Conservation (phyloP, 2,888 invertebrate species). For the Rhimphoctona megacephalus region DNA sequence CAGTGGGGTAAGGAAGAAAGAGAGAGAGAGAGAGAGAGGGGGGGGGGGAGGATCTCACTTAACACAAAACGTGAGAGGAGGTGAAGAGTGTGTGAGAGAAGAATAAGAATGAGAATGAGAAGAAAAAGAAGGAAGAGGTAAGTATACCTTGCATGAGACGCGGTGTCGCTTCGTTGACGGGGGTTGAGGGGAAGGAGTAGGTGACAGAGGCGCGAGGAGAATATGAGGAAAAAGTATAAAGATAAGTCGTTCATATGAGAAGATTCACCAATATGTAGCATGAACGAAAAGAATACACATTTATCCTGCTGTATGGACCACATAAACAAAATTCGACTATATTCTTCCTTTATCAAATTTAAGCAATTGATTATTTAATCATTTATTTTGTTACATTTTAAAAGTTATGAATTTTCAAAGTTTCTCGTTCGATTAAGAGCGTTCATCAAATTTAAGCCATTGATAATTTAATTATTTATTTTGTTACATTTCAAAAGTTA, state of each 20-base stretch:
- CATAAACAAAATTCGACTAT: not conserved
- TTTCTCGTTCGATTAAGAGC: too few species aligned
- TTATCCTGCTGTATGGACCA: not conserved
- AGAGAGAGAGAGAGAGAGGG: slow-evolving; percentile 5
- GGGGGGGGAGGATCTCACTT: slow-evolving; percentile 18
- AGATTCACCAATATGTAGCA: not conserved
- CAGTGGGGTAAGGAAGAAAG: slow-evolving; percentile 42
- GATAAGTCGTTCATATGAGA: slow-evolving; percentile 38
- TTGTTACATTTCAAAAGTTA: too few species aligned
- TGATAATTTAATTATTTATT: too few species aligned
- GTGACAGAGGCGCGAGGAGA: slow-evolving; percentile 24
- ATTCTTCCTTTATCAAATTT: not conserved
- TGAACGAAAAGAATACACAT: not conserved
- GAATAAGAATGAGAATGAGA: slow-evolving; percentile 43
- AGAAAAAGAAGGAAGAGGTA: slow-evolving; percentile 42
- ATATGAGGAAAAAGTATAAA: slow-evolving; percentile 35
- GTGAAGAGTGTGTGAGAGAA: slow-evolving; percentile 24
- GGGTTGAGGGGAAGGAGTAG: slow-evolving; percentile 20
- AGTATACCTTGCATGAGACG: slow-evolving; percentile 49
- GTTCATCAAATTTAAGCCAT: not conserved
- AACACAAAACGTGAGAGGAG: slow-evolving; percentile 23
- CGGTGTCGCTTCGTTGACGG: slow-evolving; percentile 26
- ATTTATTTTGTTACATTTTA: not conserved
- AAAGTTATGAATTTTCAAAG: not conserved
- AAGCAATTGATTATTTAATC: not conserved